A percentile compares a stretch with the other conserved stretches of the same genome.
phyloP scores from a whole-genome alignment of 2,888 invertebrate species.

The Elgonia sp. region DNA sequence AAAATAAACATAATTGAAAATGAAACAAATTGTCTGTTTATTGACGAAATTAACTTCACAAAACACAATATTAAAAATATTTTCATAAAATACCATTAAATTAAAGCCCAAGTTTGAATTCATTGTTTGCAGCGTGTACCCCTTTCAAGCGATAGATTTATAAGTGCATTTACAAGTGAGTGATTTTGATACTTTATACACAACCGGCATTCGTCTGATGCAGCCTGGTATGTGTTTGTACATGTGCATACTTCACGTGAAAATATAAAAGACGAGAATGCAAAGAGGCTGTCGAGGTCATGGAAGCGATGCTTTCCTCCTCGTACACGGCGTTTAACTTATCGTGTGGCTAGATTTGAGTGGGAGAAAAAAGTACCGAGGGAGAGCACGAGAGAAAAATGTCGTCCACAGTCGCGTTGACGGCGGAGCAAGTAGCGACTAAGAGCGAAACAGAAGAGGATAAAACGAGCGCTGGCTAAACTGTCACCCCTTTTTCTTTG shows the following conservation, averaged over 20 bases:
- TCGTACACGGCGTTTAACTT: conserved; percentile 67
- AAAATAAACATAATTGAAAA: no score
- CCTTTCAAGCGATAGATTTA: conserved; percentile 43
- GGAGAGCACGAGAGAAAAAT: conserved; percentile 59
- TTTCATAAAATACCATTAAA: conserved; percentile 24
- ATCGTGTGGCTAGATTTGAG: conserved; percentile 67
- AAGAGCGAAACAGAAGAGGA: conserved; percentile 37
- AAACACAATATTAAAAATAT: conserved; percentile 30
- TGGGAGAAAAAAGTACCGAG: conserved; percentile 62
- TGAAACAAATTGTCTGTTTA: no score
- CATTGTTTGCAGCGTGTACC: conserved; percentile 49
- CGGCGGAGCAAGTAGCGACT: conserved; percentile 41
- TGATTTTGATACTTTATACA: conserved; percentile 58
- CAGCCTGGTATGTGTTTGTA: not conserved
- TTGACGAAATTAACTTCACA: no score
- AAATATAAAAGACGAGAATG: conserved; percentile 67
- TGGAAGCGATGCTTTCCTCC: conserved; percentile 69
- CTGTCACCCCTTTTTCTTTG: not conserved
- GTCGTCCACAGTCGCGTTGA: conserved; percentile 59
- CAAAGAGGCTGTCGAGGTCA: conserved; percentile 72
- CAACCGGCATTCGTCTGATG: conserved; percentile 5
- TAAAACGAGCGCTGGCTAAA: conserved; percentile 22
- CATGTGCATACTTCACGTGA: conserved; percentile 5
- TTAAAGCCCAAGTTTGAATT: conserved; percentile 21
- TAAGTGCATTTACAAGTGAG: conserved; percentile 54